A percentile compares a stretch with the other conserved stretches of the same genome.
phyloP scores from a whole-genome alignment of 2,888 invertebrate species.

The Uloborus plumipes region DNA sequence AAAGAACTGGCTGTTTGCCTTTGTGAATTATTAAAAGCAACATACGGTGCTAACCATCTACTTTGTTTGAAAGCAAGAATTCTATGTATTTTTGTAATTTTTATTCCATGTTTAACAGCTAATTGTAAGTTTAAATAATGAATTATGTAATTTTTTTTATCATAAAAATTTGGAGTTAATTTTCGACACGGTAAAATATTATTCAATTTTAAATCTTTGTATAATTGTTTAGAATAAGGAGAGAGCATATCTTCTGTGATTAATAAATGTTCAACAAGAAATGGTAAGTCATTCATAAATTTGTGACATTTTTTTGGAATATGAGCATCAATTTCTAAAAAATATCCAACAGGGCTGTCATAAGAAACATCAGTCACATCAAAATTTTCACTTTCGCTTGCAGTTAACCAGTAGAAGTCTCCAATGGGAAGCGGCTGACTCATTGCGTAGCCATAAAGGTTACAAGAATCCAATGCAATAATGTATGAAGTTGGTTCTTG shows the following conservation, averaged over 20 bases:
- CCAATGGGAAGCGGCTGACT: neutral
- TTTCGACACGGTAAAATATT: neutral
- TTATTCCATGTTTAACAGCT: conserved; percentile 18
- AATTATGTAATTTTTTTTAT: conserved; percentile 31
- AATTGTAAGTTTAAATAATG: conserved; percentile 34
- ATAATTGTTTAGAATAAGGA: neutral
- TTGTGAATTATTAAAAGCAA: conserved; percentile 25
- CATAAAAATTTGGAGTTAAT: neutral
- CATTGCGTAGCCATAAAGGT: neutral
- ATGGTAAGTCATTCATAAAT: neutral
- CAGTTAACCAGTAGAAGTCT: neutral
- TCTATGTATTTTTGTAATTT: conserved; percentile 28
- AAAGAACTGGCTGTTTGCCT: neutral
- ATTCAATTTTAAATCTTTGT: neutral
- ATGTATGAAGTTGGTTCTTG: neutral
- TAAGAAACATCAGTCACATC: neutral
- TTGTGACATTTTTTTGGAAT: neutral
- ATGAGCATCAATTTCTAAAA: neutral
- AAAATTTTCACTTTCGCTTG: neutral
- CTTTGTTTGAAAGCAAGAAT: conserved; percentile 24
- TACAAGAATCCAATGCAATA: neutral
- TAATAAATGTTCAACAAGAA: neutral
- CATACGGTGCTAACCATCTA: conserved; percentile 17
- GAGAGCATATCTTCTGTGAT: neutral
- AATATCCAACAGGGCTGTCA: neutral